A percentile compares a stretch with the other conserved stretches of the same genome.
phyloP scores from a whole-genome alignment of 2,797 vertebrate genomes.

The Morelia viridis region DNA sequence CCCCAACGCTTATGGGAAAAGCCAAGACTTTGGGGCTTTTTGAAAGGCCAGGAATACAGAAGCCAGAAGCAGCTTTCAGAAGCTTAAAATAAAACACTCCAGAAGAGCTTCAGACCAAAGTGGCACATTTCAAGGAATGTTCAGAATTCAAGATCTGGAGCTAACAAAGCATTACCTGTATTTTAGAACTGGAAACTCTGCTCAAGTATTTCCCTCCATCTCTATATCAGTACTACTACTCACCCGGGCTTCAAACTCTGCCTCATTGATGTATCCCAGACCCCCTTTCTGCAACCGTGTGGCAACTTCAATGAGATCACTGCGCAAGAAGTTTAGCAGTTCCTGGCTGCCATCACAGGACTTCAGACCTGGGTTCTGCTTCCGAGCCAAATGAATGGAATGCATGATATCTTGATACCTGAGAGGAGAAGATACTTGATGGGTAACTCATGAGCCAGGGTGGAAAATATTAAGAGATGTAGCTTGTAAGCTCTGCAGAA shows the following conservation, averaged over 20 bases:
- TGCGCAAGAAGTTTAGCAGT: conserved; percentile 88
- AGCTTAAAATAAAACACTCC: not conserved
- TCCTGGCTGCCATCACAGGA: conserved; percentile 88
- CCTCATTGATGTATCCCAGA: conserved; percentile 89
- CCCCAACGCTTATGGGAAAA: no score
- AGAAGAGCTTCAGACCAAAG: not conserved
- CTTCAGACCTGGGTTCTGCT: conserved; percentile 84
- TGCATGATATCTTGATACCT: conserved; percentile 93
- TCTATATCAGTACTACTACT: conserved; percentile 41
- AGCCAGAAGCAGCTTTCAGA: no score
- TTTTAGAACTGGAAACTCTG: not conserved
- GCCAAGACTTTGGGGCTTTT: no score
- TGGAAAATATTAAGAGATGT: not conserved
- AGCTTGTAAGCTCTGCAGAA: not conserved
- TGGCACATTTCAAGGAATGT: not conserved
- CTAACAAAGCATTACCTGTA: not conserved
- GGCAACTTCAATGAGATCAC: conserved; percentile 91
- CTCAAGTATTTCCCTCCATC: no score
- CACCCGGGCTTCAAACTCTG: conserved; percentile 82
- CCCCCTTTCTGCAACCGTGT: conserved; percentile 94
- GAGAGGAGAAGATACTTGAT: conserved; percentile 26
- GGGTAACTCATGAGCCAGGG: not conserved
- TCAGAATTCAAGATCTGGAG: not conserved
- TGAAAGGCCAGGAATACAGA: no score
- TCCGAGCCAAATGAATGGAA: conserved; percentile 89